Conservation (phyloP, 2,797 vertebrate genomes). For the Bucorvus abyssinicus region DNA sequence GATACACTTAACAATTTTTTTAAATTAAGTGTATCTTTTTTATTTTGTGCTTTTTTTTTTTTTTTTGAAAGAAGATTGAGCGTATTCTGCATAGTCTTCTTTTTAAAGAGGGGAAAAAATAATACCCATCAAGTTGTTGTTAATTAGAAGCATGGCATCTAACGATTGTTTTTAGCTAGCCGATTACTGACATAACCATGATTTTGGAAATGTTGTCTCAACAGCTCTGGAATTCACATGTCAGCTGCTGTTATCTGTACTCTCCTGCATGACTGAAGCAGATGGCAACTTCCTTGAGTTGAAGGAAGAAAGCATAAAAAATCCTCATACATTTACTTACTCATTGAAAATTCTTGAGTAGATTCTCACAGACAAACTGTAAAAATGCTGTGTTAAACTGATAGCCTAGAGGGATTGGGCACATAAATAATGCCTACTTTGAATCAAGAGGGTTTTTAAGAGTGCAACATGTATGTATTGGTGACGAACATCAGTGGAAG, state of each 20-base stretch:
- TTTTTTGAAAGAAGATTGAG: background rate
- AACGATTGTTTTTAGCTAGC: background rate
- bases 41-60: background rate
- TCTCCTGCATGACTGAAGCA: conserved; percentile 6
- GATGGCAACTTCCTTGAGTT: conserved; percentile 26
- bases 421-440: background rate
- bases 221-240: background rate
- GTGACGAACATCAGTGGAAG: background rate
- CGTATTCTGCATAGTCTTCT: background rate
- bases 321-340: background rate
- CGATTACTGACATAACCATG: background rate
- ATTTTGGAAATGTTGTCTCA: background rate
- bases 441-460: background rate
- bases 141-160: background rate
- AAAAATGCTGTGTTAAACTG: conserved; percentile 5
- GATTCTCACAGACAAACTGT: background rate
- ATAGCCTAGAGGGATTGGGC: background rate
- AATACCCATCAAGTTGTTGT: background rate
- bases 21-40: background rate
- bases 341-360: conserved; percentile 12
- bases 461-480: background rate
- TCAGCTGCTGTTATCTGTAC: background rate
- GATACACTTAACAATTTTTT: background rate
- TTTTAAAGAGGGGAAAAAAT: background rate
- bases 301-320: conserved; percentile 28